Percentiles rank a stretch among this genome's conserved stretches.
Conservation (phyloP, 2,113 vertebrate species). For the Corythornis madagascariensis region DNA sequence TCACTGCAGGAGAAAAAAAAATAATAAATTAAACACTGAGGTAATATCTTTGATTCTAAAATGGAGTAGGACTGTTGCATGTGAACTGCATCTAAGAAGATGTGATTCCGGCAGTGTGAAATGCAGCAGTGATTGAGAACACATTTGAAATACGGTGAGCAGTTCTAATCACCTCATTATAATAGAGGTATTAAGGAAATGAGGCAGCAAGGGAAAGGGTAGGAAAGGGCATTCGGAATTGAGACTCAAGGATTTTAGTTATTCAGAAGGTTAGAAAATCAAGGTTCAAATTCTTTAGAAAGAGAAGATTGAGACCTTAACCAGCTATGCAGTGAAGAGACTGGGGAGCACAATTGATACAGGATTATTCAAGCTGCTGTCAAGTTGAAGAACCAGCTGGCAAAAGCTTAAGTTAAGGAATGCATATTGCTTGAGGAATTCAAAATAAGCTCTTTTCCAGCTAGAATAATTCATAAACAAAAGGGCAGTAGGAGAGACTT, state of each 20-base stretch:
- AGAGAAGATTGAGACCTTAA: not conserved
- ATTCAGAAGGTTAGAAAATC: slow-evolving; percentile 8
- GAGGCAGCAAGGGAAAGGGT: not conserved
- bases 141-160: not conserved
- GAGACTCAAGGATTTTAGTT: not conserved
- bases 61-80: not conserved
- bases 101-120: not conserved
- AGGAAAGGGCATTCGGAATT: not conserved
- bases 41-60: not conserved
- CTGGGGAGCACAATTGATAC: not conserved
- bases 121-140: not conserved
- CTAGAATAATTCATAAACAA: not conserved
- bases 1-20: not conserved
- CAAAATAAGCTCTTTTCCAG: not conserved
- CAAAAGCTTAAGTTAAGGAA: not conserved
- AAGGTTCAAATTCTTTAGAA: not conserved
- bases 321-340: not conserved
- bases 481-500: not conserved
- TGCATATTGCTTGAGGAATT: not conserved
- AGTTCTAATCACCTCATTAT: not conserved
- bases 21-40: not conserved
- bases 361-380: not conserved
- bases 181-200: slow-evolving; percentile 2
- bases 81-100: not conserved
- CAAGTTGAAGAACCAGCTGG: not conserved